Conservation (phyloP, 2,888 invertebrate species). For the Cyrtodaria siliqua region DNA sequence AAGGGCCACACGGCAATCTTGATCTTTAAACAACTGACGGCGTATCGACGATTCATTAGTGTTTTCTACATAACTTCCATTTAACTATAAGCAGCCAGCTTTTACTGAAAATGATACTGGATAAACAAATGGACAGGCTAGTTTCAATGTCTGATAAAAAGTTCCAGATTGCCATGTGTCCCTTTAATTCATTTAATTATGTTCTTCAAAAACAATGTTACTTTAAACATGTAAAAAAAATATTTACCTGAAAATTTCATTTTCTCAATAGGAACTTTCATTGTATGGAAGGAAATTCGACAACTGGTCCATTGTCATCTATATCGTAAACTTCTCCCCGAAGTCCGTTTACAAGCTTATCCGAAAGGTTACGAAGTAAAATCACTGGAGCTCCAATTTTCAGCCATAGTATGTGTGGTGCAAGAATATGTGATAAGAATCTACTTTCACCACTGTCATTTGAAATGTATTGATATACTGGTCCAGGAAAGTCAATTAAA, state of each 20-base stretch:
- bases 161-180: too few relatives aligned
- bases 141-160: too few relatives aligned
- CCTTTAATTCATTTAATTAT: too few relatives aligned
- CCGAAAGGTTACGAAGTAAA: constrained; percentile 47
- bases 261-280: constrained; percentile 12
- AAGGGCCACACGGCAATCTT: too few relatives aligned
- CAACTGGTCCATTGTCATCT: constrained; percentile 5
- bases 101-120: too few relatives aligned
- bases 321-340: constrained; percentile 47
- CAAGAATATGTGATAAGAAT: constrained; percentile 14
- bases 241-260: constrained; percentile 34
- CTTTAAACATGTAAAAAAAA: constrained; percentile 1
- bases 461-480: constrained; percentile 16
- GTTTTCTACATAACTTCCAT: too few relatives aligned
- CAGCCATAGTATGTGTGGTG: constrained; percentile 25
- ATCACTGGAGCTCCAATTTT: constrained; percentile 48
- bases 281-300: constrained; percentile 25
- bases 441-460: constrained; percentile 20
- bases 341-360: constrained; percentile 52
- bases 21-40: too few relatives aligned
- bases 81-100: too few relatives aligned
- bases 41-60: too few relatives aligned
- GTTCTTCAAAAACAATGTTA: too few relatives aligned
- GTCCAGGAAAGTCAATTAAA: constrained; percentile 18
- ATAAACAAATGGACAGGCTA: too few relatives aligned